phyloP scores from a whole-genome alignment of 37 sponge, comb jelly and placozoan species.

The Sycon ciliatum region DNA sequence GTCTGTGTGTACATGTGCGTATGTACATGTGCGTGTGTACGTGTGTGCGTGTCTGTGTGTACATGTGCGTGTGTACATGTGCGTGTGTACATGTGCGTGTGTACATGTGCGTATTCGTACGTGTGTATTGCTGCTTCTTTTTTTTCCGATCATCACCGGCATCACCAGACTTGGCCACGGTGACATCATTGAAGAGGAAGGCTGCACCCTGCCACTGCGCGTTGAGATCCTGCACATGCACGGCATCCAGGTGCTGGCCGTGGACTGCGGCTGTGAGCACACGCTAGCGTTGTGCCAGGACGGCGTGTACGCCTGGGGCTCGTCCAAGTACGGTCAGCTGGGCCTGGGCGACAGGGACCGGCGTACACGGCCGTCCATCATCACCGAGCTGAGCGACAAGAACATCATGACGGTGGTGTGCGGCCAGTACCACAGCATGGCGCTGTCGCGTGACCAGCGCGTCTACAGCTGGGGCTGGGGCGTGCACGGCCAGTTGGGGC shows the following conservation, averaged over 20 bases:
- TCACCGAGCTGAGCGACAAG: slow-evolving; percentile 51
- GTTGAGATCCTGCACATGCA: slow-evolving; percentile 58
- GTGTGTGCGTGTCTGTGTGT: no score
- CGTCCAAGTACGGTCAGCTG: slow-evolving; percentile 62
- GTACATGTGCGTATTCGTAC: neutral
- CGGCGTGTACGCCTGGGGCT: slow-evolving; percentile 69
- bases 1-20: neutral
- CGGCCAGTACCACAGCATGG: slow-evolving; percentile 71
- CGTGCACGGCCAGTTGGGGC: slow-evolving; percentile 68
- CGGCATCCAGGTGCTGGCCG: slow-evolving; percentile 61
- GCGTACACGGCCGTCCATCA: slow-evolving; percentile 55
- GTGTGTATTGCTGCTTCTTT: neutral
- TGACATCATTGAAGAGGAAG: slow-evolving; percentile 42
- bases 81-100: neutral
- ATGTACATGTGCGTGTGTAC: neutral
- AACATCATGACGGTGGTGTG: slow-evolving; percentile 44
- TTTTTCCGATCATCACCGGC: neutral
- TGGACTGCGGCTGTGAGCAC: slow-evolving; percentile 78
- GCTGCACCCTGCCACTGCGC: slow-evolving; percentile 30
- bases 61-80: neutral
- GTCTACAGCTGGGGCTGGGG: slow-evolving; percentile 79
- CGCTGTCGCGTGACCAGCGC: slow-evolving; percentile 57
- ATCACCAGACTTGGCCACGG: slow-evolving; percentile 55
- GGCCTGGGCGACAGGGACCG: slow-evolving; percentile 63
- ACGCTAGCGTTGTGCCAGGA: slow-evolving; percentile 69